Base-by-base conservation (phyloP, 2,888 invertebrate species). In the Anoplius nigerrimus region DNA sequence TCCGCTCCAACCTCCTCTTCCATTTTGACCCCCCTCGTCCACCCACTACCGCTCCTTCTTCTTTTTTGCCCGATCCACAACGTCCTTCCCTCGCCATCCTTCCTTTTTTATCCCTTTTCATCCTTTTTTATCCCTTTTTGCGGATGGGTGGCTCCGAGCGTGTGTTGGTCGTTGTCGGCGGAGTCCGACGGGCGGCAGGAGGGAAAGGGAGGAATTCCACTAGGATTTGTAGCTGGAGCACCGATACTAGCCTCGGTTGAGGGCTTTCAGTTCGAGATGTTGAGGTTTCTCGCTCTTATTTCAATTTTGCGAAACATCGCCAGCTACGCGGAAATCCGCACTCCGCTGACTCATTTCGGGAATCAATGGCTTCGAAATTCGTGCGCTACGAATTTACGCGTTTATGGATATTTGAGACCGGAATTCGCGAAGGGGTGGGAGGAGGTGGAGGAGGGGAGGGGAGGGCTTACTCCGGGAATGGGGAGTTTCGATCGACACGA, bases 161-260 rank as follows among this genome's bases (percentile, higher is more conserved):
- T 27, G 52, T 54, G 69, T 62, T 51, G 65, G 62, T 64, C 66
- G 71, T 71, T 69, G 64, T 66, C 54, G 53, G 11, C 24, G 56
- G 54, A 20, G 24, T 6, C 24, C 34, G 34, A n/a, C n/a, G n/a
- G n/a, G n/a, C 4, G 34, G 34, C 1, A 3, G 34, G 8, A 34
- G 6, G 34, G 34, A 34, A 11, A 13, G 8, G 11, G 34, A 34
- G 34, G 24, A n/a, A 56, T 42, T 18, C 21, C 56, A 46, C 34
- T 55, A 34, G 62, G 64, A 67, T 75, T 65, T 57, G 48, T 71
- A 71, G 63, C 27, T 62, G 74, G 56, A 74, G 70, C 63, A 62
- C 62, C 11, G 64, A 51, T 11, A 34, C 34, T 13, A 11, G 2
- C 34, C 11, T 13, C 11, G 34, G 11, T 13, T 13, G 34, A 11